phyloP scores from a whole-genome alignment of 2,797 vertebrate species.

The Sebastolobus altivelis region DNA sequence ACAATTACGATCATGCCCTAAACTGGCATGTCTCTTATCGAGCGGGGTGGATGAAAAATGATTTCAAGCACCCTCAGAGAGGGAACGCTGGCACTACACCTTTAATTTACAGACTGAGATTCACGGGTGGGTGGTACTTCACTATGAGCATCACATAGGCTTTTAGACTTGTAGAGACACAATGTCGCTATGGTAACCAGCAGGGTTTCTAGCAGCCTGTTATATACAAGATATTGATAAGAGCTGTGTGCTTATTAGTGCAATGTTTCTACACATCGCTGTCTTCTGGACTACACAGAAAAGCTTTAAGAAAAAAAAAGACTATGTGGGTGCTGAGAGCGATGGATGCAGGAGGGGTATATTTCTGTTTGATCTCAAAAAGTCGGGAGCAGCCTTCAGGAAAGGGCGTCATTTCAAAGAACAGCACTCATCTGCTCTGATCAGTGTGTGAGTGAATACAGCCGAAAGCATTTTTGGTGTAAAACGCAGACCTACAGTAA shows the following conservation, averaged over 20 bases:
- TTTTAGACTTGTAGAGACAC: slow-evolving; percentile 80
- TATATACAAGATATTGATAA: slow-evolving; percentile 80
- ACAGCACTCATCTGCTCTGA: slow-evolving; percentile 52
- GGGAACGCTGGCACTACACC: slow-evolving; percentile 72
- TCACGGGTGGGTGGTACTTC: slow-evolving; percentile 84
- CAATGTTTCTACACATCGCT: slow-evolving; percentile 62
- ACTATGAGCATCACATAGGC: slow-evolving; percentile 81
- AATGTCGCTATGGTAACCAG: slow-evolving; percentile 84
- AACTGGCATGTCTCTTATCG: slow-evolving; percentile 50
- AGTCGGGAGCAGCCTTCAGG: slow-evolving; percentile 43
- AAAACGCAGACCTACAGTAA: slow-evolving; percentile 32
- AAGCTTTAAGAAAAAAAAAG: slow-evolving; percentile 44
- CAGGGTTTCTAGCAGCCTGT: slow-evolving; percentile 68
- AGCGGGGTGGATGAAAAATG: slow-evolving; percentile 39
- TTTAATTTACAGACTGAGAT: slow-evolving; percentile 83
- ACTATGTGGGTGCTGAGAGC: slow-evolving; percentile 37
- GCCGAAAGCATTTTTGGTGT: slow-evolving; percentile 24
- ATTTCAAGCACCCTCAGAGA: slow-evolving; percentile 68
- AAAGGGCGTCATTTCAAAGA: slow-evolving; percentile 50
- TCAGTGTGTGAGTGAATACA: slow-evolving; percentile 42
- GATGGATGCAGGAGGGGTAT: slow-evolving; percentile 36
- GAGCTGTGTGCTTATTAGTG: slow-evolving; percentile 67
- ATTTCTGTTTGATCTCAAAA: slow-evolving; percentile 59
- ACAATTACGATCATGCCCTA: slow-evolving; percentile 38
- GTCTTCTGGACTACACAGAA: slow-evolving; percentile 42